A percentile compares a stretch with the other conserved stretches of the same genome.
Conservation (phyloP, 2,888 invertebrate species). For the Brassicogethes aeneus region DNA sequence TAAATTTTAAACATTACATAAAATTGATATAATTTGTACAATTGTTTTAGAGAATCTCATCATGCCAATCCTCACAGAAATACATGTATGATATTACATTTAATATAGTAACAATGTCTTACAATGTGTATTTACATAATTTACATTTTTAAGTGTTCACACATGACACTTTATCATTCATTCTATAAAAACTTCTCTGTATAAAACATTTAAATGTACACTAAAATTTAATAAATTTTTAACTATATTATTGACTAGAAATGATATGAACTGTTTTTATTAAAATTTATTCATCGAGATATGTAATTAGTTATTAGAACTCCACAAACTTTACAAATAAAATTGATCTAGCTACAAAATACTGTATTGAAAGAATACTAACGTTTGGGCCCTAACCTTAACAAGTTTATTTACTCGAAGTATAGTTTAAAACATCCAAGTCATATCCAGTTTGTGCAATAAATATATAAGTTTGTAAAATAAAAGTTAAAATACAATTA, state of each 20-base stretch:
- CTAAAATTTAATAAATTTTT: constrained; percentile 17
- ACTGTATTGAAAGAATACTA: too few species aligned
- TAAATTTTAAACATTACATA: constrained; percentile 26
- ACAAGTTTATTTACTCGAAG: too few species aligned
- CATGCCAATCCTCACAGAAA: constrained; percentile 18
- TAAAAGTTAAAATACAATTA: too few species aligned
- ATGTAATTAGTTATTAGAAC: too few species aligned
- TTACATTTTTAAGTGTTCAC: constrained; percentile 27
- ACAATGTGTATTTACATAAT: constrained; percentile 35
- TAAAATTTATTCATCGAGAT: too few species aligned
- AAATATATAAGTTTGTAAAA: too few species aligned
- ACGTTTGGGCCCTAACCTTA: too few species aligned
- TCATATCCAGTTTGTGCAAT: too few species aligned
- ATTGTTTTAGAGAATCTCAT: constrained; percentile 12
- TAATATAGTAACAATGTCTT: constrained; percentile 31
- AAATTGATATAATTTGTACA: constrained; percentile 21
- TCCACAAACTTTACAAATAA: too few species aligned
- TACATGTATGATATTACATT: constrained; percentile 36
- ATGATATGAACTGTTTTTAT: too few species aligned
- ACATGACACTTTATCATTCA: constrained; percentile 13
- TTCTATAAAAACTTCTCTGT: constrained; percentile 14
- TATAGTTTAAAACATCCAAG: too few species aligned
- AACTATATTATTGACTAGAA: constrained; percentile 3
- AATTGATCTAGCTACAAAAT: too few species aligned
- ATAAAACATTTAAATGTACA: constrained; percentile 11